Conservation (phyloP, 2,888 invertebrate genomes). For the Malthinus flaveolus region DNA sequence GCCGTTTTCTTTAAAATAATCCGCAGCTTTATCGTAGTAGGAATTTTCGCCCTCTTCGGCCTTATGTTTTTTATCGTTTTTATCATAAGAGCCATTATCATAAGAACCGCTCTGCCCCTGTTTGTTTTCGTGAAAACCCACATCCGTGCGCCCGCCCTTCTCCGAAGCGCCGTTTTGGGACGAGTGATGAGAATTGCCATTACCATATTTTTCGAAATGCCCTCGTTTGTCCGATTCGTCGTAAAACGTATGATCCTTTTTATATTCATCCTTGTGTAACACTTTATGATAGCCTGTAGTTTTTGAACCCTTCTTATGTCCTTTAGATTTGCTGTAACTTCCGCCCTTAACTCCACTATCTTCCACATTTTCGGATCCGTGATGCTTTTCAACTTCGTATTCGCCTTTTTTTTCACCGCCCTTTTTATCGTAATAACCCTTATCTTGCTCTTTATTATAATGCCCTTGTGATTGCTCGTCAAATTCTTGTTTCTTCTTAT, state of each 20-base stretch:
- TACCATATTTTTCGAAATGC: conserved; percentile 66
- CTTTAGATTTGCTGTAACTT: conserved; percentile 61
- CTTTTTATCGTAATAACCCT: conserved; percentile 59
- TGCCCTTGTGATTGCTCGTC: conserved; percentile 62
- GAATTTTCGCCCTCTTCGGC: conserved; percentile 61
- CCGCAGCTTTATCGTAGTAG: conserved; percentile 59
- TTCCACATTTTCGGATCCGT: conserved; percentile 60
- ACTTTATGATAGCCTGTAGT: conserved; percentile 74
- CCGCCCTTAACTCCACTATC: conserved; percentile 61
- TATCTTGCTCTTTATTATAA: conserved; percentile 59
- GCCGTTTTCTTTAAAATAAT: conserved; percentile 61
- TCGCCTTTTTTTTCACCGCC: conserved; percentile 61
- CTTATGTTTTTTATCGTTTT: conserved; percentile 60
- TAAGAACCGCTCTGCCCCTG: conserved; percentile 62
- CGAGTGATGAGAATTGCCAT: conserved; percentile 59
- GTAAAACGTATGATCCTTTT: conserved; percentile 76
- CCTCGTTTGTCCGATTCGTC: conserved; percentile 71
- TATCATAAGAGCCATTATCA: conserved; percentile 61
- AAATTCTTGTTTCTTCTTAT: conserved; percentile 58
- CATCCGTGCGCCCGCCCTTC: conserved; percentile 60
- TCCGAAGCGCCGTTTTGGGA: conserved; percentile 61
- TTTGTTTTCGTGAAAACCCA: conserved; percentile 58
- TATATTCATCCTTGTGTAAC: conserved; percentile 76
- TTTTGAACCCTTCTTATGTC: conserved; percentile 69
- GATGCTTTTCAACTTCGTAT: conserved; percentile 59